A percentile compares a stretch with the other conserved stretches of the same genome.
Evolutionary conservation across 2,888 invertebrate species (phyloP).

Genomic region (Frankliniella intonsa): DNA sequence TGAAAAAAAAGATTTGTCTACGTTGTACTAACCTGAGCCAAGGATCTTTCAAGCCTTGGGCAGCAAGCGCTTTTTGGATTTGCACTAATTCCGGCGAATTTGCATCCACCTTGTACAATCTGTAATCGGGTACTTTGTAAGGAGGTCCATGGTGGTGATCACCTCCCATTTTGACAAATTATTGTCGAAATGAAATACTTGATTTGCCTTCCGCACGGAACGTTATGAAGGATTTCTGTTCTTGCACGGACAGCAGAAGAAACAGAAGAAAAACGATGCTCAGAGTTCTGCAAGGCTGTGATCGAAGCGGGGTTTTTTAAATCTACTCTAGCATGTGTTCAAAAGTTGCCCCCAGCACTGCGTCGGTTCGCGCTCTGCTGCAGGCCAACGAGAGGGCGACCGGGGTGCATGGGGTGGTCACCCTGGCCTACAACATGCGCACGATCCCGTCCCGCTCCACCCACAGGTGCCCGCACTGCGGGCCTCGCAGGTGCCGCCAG

Average conservation of each 20-base stretch:
- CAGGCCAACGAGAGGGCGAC: too few relatives aligned
- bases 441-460: too few relatives aligned
- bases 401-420: too few relatives aligned
- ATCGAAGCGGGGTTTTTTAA: neutral
- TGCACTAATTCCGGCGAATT: conserved; percentile 61
- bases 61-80: conserved; percentile 60
- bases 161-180: neutral
- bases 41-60: conserved; percentile 73
- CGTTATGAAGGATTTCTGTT: neutral
- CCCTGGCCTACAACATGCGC: too few relatives aligned
- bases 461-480: too few relatives aligned
- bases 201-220: neutral
- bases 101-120: conserved; percentile 63
- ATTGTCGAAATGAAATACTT: neutral
- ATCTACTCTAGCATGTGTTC: neutral
- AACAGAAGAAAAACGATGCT: neutral
- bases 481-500: too few relatives aligned
- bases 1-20: neutral
- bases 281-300: neutral
- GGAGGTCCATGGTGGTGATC: conserved; percentile 4
- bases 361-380: too few relatives aligned
- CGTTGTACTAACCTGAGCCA: conserved; percentile 65
- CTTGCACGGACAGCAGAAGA: neutral
- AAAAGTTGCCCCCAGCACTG: too few relatives aligned
- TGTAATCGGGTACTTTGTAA: conserved; percentile 61